These are phyloP conservation scores for Pelecanoides urinatrix DNA, from an alignment of 2,113 vertebrate species.

Conservation along the genomic window DNA sequence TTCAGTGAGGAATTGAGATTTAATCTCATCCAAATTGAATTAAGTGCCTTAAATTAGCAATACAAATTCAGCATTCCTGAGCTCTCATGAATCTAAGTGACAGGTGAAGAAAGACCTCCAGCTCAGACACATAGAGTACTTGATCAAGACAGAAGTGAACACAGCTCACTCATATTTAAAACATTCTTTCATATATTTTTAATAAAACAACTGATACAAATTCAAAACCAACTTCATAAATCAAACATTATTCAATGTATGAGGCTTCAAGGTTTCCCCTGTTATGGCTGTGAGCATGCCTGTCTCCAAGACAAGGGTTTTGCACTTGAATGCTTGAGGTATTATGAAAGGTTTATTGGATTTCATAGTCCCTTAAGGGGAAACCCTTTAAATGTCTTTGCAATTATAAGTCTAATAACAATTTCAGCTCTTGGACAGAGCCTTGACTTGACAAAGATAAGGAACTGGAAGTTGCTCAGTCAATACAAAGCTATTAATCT, in stretches of 20 bases:
- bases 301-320: slow-evolving; percentile 68
- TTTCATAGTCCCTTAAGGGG: slow-evolving; percentile 93
- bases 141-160: slow-evolving; percentile 54
- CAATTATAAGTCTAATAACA: slow-evolving; percentile 99
- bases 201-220: slow-evolving; percentile 89
- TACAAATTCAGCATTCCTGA: not conserved
- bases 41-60: slow-evolving; percentile 55
- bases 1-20: slow-evolving; percentile 49
- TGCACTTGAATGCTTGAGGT: slow-evolving; percentile 75
- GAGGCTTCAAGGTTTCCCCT: slow-evolving; percentile 77
- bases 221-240: slow-evolving; percentile 87
- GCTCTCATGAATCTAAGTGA: slow-evolving; percentile 30
- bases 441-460: slow-evolving; percentile 93
- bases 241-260: slow-evolving; percentile 83
- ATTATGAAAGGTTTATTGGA: slow-evolving; percentile 99
- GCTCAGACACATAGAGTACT: slow-evolving; percentile 20
- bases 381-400: slow-evolving; percentile 98
- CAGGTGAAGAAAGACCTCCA: slow-evolving; percentile 24
- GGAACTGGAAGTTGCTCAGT: slow-evolving; percentile 97
- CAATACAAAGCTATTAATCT: slow-evolving; percentile 99
- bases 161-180: slow-evolving; percentile 79
- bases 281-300: slow-evolving; percentile 62
- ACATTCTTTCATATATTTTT: slow-evolving; percentile 86
- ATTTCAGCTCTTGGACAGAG: slow-evolving; percentile 86
- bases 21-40: slow-evolving; percentile 53